These are phyloP conservation scores for Isotomurus palustris DNA, from an alignment of 2,888 invertebrate genomes.

Conservation along the genomic window DNA sequence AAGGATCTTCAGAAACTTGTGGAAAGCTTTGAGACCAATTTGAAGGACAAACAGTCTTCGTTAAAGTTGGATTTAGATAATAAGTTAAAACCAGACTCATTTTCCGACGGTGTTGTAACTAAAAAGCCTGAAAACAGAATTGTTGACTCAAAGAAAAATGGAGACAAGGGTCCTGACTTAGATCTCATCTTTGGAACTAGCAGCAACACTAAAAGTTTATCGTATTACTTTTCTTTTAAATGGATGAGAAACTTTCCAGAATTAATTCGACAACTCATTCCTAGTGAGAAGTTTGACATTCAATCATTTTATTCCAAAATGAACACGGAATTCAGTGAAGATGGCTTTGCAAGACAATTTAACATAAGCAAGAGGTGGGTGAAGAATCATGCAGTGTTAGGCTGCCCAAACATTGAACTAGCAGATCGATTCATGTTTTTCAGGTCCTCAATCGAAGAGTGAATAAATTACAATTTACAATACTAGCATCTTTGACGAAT, in stretches of 20 bases:
- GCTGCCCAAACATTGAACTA: constrained; percentile 37
- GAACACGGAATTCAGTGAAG: constrained; percentile 34
- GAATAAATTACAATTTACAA: not conserved
- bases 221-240: constrained; percentile 43
- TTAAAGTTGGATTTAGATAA: too few species aligned
- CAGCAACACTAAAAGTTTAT: constrained; percentile 31
- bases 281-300: constrained; percentile 43
- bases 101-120: too few species aligned
- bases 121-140: not conserved
- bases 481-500: not conserved
- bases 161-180: constrained; percentile 31
- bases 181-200: constrained; percentile 41
- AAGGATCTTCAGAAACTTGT: constrained; percentile 38
- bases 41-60: too few species aligned
- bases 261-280: constrained; percentile 41
- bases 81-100: too few species aligned
- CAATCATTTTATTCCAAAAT: constrained; percentile 41
- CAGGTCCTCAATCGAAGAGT: constrained; percentile 34
- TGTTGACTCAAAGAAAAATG: not conserved
- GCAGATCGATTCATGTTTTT: constrained; percentile 44
- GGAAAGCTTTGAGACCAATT: constrained; percentile 35
- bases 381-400: constrained; percentile 30
- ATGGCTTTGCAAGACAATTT: constrained; percentile 33
- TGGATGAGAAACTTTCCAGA: constrained; percentile 43
- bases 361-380: constrained; percentile 39